A percentile compares a stretch with the other conserved stretches of the same genome.
Evolutionary conservation across 2,113 vertebrate genomes (phyloP).

Genomic region (Scophthalmus maximus): DNA sequence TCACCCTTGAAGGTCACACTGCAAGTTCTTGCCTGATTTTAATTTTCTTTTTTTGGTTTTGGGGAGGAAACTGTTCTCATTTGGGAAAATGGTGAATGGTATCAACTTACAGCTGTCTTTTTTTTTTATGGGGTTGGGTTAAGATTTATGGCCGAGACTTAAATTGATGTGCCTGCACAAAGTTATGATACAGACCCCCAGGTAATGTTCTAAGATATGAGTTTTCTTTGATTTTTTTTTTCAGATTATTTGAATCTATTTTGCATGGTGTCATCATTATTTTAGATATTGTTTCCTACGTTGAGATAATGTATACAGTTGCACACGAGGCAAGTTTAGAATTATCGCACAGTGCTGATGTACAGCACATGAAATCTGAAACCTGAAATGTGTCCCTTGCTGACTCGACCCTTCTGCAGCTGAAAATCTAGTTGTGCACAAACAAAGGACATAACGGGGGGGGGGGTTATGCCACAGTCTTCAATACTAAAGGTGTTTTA

Average conservation of each 20-base stretch:
- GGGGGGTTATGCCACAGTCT: background rate
- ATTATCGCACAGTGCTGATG: constrained; percentile 9
- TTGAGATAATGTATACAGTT: background rate
- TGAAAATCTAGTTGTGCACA: constrained; percentile 10
- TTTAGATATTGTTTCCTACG: background rate
- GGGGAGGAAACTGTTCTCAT: too few relatives aligned
- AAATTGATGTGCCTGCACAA: background rate
- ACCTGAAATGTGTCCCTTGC: constrained; percentile 16
- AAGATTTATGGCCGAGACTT: background rate
- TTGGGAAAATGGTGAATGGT: background rate
- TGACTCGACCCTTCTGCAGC: constrained; percentile 43
- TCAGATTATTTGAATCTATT: background rate
- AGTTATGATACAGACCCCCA: constrained; percentile 1
- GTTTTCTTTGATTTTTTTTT: background rate
- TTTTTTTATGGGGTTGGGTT: background rate
- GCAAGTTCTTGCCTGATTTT: constrained; percentile 6
- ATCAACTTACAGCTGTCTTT: background rate
- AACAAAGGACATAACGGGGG: background rate
- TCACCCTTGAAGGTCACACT: constrained; percentile 53
- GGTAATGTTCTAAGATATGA: background rate
- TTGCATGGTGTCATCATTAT: background rate
- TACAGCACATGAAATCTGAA: constrained; percentile 4
- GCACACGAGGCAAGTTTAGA: constrained; percentile 1
- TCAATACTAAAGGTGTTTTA: background rate
- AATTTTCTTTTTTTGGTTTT: background rate